phyloP scores from a whole-genome alignment of 2,113 vertebrate species.

The Morone saxatilis region DNA sequence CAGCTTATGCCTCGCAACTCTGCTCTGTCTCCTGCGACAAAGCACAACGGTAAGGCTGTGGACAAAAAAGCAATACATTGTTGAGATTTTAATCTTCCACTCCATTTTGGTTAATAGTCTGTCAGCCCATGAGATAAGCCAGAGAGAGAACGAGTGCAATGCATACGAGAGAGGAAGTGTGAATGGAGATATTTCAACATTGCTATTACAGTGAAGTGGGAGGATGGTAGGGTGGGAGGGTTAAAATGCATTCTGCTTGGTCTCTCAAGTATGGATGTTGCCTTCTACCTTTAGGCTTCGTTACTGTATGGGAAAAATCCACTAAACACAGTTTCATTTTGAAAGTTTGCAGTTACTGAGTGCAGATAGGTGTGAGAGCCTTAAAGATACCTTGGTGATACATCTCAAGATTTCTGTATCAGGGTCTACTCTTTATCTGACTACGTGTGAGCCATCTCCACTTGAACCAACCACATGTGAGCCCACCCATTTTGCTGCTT shows the following conservation, averaged over 20 bases:
- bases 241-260: constrained; percentile 12
- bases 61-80: background rate
- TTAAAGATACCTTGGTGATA: constrained; percentile 22
- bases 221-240: constrained; percentile 11
- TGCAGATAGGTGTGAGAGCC: background rate
- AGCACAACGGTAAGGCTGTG: too few relatives aligned
- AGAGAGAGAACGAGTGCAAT: background rate
- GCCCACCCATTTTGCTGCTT: constrained; percentile 63
- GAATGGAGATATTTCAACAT: constrained; percentile 48
- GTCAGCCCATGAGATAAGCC: background rate
- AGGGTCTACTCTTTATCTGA: constrained; percentile 29
- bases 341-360: background rate
- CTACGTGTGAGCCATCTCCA: background rate
- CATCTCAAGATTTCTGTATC: background rate
- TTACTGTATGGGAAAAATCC: background rate
- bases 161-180: constrained; percentile 51
- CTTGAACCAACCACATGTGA: constrained; percentile 54
- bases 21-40: background rate
- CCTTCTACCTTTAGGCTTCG: background rate
- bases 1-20: background rate
- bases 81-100: background rate
- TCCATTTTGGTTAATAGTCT: background rate
- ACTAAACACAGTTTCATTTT: background rate
- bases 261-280: background rate
- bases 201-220: constrained; percentile 37